Evolutionary conservation across 37 sponge, comb jelly and placozoan genomes (phyloP).

Genomic region (Eunapius fragilis): DNA sequence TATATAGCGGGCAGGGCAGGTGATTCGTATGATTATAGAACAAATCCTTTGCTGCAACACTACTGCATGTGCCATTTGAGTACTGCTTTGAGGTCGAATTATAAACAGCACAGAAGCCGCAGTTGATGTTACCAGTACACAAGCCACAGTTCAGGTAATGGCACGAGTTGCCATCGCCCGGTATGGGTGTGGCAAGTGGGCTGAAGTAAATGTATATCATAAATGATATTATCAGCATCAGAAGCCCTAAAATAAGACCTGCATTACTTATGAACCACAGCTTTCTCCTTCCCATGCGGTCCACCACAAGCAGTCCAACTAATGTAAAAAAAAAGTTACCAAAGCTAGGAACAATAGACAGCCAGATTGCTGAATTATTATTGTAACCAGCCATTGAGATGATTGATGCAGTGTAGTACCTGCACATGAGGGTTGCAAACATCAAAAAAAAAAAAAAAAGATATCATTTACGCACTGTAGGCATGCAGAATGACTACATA

Average conservation of each 20-base stretch:
- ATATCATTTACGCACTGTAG: too few species aligned
- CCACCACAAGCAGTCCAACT: constrained; percentile 47
- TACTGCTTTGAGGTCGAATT: background rate
- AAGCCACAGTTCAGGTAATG: constrained; percentile 45
- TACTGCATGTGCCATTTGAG: constrained; percentile 61
- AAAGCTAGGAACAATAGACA: constrained; percentile 36
- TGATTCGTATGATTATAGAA: background rate
- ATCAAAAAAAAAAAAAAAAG: background rate
- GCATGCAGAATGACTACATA: too few species aligned
- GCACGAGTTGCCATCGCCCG: constrained; percentile 13
- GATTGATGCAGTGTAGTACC: constrained; percentile 59
- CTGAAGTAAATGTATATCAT: background rate
- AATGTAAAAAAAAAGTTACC: constrained; percentile 65
- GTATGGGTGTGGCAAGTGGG: background rate
- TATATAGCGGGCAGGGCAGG: background rate
- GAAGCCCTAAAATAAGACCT: constrained; percentile 42
- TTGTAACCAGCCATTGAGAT: constrained; percentile 33
- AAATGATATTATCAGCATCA: background rate
- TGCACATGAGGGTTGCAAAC: background rate
- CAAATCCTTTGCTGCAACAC: background rate
- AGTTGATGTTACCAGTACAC: constrained; percentile 73
- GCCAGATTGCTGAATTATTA: constrained; percentile 45
- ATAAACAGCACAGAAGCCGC: constrained; percentile 79
- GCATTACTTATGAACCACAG: constrained; percentile 51
- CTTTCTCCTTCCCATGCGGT: constrained; percentile 58